Base-by-base conservation (phyloP, 2,797 vertebrate species). In the Gymnopithys bicolor region DNA sequence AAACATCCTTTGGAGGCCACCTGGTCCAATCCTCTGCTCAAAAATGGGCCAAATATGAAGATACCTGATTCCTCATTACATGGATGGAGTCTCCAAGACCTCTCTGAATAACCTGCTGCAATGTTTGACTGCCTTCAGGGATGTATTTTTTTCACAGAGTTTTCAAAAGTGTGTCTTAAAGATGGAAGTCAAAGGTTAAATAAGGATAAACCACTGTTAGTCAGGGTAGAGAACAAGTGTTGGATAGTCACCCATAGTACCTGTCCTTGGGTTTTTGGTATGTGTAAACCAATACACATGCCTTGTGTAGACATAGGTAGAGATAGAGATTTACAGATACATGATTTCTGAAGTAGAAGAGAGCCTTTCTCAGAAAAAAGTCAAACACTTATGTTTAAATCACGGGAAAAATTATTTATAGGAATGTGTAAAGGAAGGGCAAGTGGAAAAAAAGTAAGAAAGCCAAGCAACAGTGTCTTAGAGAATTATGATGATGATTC, bases 261-360 rank as follows among this genome's bases (percentile, higher is more conserved):
- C n/a, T 63, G 9, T 49, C 66, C 27, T n/a, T 60, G 18, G 1
- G 2, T 13, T 32, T 55, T 46, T 48, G 2, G 3, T 63, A 33
- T 67, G 1, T 14, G n/a, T 24, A 32, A 23, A 14, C 45, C 8
- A 32, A 17, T 7, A 24, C 7, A 33, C 18, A 2, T 0, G 13
- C 27, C 32, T 53, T 35, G 27, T 28, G 8, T 4, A 17, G 52
- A 32, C 52, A 4, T 7, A 66, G 19, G 19, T 3, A 35, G 43
- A 66, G 24, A 66, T 14, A 35, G 12, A 33, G 33, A 48, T 66
- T 19, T 21, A 33, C 13, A 48, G 24, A 67, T 19, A 7, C 22
- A 35, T 30, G 37, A 7, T 48, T 87, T 80, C 52, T 73, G 32
- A 87, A 91, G 56, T 24, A 53, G 21, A 58, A 71, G 23, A 78